Percentiles rank a stretch among this genome's conserved stretches.
Evolutionary conservation across 2,797 vertebrate species (phyloP).

Genomic region (Onychomys leucogaster): DNA sequence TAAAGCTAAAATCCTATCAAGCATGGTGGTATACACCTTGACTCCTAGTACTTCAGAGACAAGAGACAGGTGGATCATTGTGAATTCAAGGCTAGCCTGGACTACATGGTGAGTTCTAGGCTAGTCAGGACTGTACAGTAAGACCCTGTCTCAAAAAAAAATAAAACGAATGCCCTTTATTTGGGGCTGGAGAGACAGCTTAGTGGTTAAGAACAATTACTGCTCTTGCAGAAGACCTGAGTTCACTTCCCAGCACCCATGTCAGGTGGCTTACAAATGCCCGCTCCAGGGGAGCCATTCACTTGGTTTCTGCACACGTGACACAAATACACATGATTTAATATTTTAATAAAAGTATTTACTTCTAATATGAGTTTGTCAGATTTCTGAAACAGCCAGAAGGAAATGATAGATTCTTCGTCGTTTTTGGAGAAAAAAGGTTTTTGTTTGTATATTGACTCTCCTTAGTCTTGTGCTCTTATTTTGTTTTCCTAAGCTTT

Average conservation of each 20-base stretch:
- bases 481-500: neutral
- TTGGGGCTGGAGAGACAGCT: neutral
- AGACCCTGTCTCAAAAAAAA: neutral
- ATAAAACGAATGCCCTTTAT: neutral
- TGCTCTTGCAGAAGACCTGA: neutral
- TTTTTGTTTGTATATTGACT: slow-evolving; percentile 9
- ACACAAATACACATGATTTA: neutral
- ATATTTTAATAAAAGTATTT: neutral
- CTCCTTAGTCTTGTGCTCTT: neutral
- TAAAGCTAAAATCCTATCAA: neutral
- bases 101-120: neutral
- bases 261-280: neutral
- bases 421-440: slow-evolving; percentile 24
- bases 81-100: neutral
- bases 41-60: neutral
- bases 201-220: neutral
- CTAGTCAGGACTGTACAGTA: neutral
- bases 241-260: neutral
- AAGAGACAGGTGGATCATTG: neutral
- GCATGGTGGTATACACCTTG: neutral
- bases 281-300: neutral
- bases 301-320: neutral
- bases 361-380: slow-evolving; percentile 12
- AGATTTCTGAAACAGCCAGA: slow-evolving; percentile 42
- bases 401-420: slow-evolving; percentile 18